A percentile compares a stretch with the other conserved stretches of the same genome.
Evolutionary conservation across 2,113 vertebrate genomes (phyloP).

Genomic region (Burhinus oedicnemus): DNA sequence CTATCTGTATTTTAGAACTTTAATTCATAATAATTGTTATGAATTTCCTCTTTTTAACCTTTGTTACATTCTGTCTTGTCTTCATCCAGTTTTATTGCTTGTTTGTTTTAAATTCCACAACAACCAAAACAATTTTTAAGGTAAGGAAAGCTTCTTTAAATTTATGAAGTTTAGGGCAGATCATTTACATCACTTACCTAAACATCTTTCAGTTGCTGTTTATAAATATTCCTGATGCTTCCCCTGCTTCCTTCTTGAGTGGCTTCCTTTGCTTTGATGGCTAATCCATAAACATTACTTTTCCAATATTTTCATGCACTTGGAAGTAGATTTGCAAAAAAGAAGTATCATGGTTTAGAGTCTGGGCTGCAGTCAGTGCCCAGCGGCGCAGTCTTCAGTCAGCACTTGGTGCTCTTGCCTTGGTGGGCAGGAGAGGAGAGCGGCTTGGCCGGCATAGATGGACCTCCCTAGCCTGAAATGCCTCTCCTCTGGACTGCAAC

Average conservation of each 20-base stretch:
- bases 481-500: background rate
- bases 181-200: background rate
- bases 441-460: accelerated
- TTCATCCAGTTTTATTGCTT: background rate
- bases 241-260: background rate
- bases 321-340: background rate
- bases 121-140: background rate
- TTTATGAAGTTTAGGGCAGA: background rate
- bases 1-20: background rate
- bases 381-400: background rate
- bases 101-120: background rate
- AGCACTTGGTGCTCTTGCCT: background rate
- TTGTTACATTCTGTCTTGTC: background rate
- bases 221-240: background rate
- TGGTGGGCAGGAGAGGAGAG: background rate
- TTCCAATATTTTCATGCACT: background rate
- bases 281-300: background rate
- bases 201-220: background rate
- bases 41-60: background rate
- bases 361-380: background rate
- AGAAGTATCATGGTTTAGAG: background rate
- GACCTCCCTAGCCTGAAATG: background rate
- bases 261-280: background rate
- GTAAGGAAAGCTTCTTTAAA: background rate
- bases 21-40: background rate